A percentile compares a stretch with the other conserved stretches of the same genome.
Conservation (phyloP, 2,888 invertebrate species). For the Trissonchulus latispiculum region DNA sequence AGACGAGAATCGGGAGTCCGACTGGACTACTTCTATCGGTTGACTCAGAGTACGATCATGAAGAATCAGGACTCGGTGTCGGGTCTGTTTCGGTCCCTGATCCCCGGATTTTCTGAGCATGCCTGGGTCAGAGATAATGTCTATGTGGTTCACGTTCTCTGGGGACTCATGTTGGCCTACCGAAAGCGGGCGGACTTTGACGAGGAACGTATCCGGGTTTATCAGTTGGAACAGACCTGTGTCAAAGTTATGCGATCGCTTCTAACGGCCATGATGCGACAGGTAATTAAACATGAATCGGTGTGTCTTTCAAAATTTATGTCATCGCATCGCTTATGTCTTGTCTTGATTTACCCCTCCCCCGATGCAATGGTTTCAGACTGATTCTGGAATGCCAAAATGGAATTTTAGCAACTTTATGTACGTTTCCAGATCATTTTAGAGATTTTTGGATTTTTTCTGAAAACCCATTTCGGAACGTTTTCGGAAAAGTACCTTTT, state of each 20-base stretch:
- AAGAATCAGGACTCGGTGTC: constrained; percentile 90
- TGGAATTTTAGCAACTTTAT: too few species aligned
- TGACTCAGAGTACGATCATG: constrained; percentile 85
- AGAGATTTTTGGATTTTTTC: too few species aligned
- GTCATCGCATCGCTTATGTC: too few species aligned
- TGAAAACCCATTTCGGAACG: too few species aligned
- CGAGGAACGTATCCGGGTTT: constrained; percentile 93
- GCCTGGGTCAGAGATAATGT: constrained; percentile 99
- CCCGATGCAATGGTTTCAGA: too few species aligned
- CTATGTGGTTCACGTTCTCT: constrained; percentile 89
- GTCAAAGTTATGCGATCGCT: constrained; percentile 62
- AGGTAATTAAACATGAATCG: too few species aligned
- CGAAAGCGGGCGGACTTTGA: constrained; percentile 98
- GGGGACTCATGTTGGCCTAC: constrained; percentile 96
- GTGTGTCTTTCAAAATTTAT: too few species aligned
- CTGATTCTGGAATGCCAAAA: too few species aligned
- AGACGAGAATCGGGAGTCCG: constrained; percentile 54
- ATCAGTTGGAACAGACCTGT: constrained; percentile 78
- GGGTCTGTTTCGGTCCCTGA: constrained; percentile 81
- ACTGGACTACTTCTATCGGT: constrained; percentile 87
- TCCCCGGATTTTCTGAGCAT: constrained; percentile 54
- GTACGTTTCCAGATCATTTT: too few species aligned
- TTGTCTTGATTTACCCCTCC: too few species aligned
- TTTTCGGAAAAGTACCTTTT: too few species aligned
- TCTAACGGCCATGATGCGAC: constrained; percentile 95